These are phyloP conservation scores for Adela reaumurella DNA, from an alignment of 2,888 invertebrate species.

Conservation along the genomic window DNA sequence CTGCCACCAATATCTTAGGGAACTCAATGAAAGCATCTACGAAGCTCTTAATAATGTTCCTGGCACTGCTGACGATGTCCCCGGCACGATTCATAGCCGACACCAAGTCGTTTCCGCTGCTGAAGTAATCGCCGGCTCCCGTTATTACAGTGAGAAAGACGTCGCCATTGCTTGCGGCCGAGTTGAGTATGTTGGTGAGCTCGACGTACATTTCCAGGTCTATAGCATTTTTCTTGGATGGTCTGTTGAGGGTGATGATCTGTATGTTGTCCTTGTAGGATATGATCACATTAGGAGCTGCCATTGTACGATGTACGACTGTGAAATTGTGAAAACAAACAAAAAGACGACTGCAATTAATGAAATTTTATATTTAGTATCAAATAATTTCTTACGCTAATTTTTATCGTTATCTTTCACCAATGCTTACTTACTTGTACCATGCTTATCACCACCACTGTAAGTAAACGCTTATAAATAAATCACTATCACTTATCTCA, in stretches of 20 bases:
- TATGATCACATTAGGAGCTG: conserved; percentile 21
- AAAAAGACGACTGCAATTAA: no score
- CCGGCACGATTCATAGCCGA: conserved; percentile 10
- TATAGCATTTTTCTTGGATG: conserved; percentile 77
- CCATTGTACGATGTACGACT: conserved; percentile 16
- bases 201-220: conserved; percentile 63
- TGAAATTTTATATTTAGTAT: no score
- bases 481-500: no score
- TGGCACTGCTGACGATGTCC: conserved; percentile 10
- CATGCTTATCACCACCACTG: no score
- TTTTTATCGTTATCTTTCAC: no score
- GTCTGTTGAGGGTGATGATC: conserved; percentile 69
- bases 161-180: conserved; percentile 64
- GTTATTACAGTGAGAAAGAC: conserved; percentile 73
- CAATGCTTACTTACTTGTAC: no score
- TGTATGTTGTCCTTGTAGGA: conserved; percentile 23
- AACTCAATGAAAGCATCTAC: conserved; percentile 77
- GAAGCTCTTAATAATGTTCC: conserved; percentile 52
- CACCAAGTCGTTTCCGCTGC: conserved; percentile 77
- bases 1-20: conserved; percentile 81
- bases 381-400: no score
- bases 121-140: conserved; percentile 76
- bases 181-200: conserved; percentile 60
- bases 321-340: no score
- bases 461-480: no score